A percentile compares a stretch with the other conserved stretches of the same genome.
These are phyloP conservation scores for Palythoa grandis DNA, from an alignment of 92 coral and sea anemone genomes.

Conservation along the genomic window DNA sequence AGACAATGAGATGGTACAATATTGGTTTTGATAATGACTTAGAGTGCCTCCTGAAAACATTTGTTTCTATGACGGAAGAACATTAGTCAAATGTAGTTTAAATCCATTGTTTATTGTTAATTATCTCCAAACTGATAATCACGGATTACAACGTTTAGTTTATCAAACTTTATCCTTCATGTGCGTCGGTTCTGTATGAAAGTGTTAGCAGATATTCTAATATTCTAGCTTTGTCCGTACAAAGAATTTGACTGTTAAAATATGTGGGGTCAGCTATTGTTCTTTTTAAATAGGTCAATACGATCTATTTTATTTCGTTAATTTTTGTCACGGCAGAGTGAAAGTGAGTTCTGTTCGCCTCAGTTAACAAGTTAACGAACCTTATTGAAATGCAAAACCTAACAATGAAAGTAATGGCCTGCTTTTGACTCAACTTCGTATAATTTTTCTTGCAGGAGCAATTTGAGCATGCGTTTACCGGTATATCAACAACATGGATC, in stretches of 20 bases:
- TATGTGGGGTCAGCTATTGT: neutral
- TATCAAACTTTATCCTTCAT: neutral
- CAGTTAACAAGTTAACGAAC: slow-evolving; percentile 35
- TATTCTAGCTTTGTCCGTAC: neutral
- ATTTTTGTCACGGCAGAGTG: slow-evolving; percentile 39
- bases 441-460: slow-evolving; percentile 3
- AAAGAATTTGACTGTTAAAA: neutral
- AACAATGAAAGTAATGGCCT: slow-evolving; percentile 22
- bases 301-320: neutral
- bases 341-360: neutral
- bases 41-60: no score
- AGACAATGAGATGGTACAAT: no score
- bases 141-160: neutral
- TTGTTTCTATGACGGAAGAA: no score
- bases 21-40: no score
- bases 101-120: neutral
- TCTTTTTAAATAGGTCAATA: neutral
- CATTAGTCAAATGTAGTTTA: slow-evolving; percentile 3
- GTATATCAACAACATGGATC: neutral
- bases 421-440: slow-evolving; percentile 14
- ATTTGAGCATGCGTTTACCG: neutral
- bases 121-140: neutral
- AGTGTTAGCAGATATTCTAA: neutral
- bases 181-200: neutral
- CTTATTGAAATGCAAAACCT: slow-evolving; percentile 31